These are phyloP conservation scores for Campoplex nolae DNA, from an alignment of 2,888 invertebrate species.

Conservation along the genomic window DNA sequence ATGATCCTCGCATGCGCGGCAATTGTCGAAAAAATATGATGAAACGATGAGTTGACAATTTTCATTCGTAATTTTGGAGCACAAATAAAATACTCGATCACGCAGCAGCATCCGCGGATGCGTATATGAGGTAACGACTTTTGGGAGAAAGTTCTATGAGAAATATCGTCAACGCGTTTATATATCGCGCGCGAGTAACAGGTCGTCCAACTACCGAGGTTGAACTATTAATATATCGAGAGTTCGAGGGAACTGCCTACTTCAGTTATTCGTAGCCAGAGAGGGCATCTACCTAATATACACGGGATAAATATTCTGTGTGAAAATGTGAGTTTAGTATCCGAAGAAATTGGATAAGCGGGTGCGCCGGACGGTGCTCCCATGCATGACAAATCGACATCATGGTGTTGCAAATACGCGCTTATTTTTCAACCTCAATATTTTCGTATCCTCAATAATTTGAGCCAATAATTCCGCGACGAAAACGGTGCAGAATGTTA, in stretches of 20 bases:
- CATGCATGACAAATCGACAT: neutral
- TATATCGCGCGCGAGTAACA: slow-evolving; percentile 51
- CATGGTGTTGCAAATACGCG: neutral
- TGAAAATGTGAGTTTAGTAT: slow-evolving; percentile 46
- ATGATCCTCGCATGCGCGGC: too few relatives aligned
- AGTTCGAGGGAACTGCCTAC: slow-evolving; percentile 56
- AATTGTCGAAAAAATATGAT: too few relatives aligned
- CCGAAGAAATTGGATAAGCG: slow-evolving; percentile 22
- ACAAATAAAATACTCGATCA: neutral
- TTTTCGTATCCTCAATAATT: neutral
- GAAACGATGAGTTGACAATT: too few relatives aligned
- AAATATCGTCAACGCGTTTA: slow-evolving; percentile 45
- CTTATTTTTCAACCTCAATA: neutral
- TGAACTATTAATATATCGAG: slow-evolving; percentile 73
- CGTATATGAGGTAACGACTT: neutral
- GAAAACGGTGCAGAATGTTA: neutral
- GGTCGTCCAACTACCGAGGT: slow-evolving; percentile 60
- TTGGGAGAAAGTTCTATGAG: slow-evolving; percentile 2
- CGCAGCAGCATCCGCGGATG: neutral
- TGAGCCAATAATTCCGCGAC: neutral
- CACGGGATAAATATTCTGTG: slow-evolving; percentile 16
- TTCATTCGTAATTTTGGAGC: neutral
- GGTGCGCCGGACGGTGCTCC: neutral
- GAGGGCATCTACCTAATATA: slow-evolving; percentile 40
- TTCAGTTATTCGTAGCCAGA: slow-evolving; percentile 67